Conservation (phyloP, 1,140 invertebrate genomes). For the Drosophila parabipectinata region DNA sequence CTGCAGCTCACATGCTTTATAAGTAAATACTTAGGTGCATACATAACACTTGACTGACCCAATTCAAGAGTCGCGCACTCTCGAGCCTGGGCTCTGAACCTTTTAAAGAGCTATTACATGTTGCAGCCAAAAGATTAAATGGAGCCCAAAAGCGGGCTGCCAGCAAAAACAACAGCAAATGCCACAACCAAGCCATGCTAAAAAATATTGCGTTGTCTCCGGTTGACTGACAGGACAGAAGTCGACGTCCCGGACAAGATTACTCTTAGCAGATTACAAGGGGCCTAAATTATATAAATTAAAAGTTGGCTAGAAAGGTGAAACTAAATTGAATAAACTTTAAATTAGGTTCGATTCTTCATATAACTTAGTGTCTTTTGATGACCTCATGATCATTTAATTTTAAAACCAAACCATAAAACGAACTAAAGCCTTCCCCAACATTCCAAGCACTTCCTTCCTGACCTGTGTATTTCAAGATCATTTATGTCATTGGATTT, state of each 20-base stretch:
- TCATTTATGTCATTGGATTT: slow-evolving; percentile 9
- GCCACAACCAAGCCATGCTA: slow-evolving; percentile 17
- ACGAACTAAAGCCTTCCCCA: background rate
- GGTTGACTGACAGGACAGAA: slow-evolving; percentile 54
- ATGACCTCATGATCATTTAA: background rate
- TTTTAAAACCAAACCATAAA: background rate
- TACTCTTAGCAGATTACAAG: slow-evolving; percentile 31
- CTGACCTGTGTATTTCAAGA: slow-evolving; percentile 21
- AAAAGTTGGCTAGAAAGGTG: slow-evolving; percentile 6
- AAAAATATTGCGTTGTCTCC: slow-evolving; percentile 65
- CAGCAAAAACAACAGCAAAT: slow-evolving; percentile 23
- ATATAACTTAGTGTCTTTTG: background rate
- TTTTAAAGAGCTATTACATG: slow-evolving; percentile 82
- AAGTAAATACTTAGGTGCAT: slow-evolving; percentile 63
- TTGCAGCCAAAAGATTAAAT: slow-evolving; percentile 63
- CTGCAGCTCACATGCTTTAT: slow-evolving; percentile 68
- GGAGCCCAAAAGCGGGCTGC: slow-evolving; percentile 30
- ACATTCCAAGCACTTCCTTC: slow-evolving; percentile 27
- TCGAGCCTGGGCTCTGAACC: slow-evolving; percentile 59
- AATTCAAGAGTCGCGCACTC: slow-evolving; percentile 66
- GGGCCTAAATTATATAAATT: slow-evolving; percentile 31
- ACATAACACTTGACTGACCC: slow-evolving; percentile 79
- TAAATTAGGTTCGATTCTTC: background rate
- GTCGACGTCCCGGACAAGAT: slow-evolving; percentile 8
- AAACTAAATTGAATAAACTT: background rate